Base-by-base conservation (phyloP, 1,140 invertebrate species). In the Carposina sasakii region DNA sequence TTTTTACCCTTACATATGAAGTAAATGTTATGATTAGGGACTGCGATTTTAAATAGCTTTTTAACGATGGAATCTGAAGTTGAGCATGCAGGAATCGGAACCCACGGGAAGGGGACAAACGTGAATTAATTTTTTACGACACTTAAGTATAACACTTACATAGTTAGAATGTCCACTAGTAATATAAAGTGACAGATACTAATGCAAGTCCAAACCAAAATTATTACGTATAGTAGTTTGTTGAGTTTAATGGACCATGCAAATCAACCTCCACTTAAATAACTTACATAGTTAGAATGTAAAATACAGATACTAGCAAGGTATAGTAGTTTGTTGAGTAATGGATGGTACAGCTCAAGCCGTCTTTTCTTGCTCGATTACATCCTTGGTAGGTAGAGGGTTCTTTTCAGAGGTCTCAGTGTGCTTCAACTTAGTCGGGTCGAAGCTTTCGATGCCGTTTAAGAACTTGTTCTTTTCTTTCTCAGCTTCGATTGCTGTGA, bases 381-480 rank as follows among this genome's bases (percentile, higher is more conserved):
- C 85, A 84, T 93, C 92, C 89, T 94, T 93, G 71, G 93, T 94
- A 61, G 95, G 95, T 69, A 97, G 88, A 43, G 92, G 90, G 86
- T 96, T 96, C 85, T 96, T 96, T 81, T 96, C 94, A 68, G 91
- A 90, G 40, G 95, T 96, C 85, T 96, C 92, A 34, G 94, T 93
- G 70, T 93, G 94, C 83, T 96, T 96, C 85, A 97, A 78, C 81
- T 94, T 94, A 53, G 87, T 89, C 21, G 91, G 85, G 86, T 96
- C 92, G 76, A 96, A 96, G 73, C 92, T 93, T 83, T 95, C 94
- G 67, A 97, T 96, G 57, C 94, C 94, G 67, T 92, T 92, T 60
- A 95, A 90, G 56, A 96, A 89, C 63, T 95, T 89, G 77, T 93
- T 92, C 78, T 96, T 93, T 57, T 90, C 93, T 76, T 96, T 96